phyloP scores from a whole-genome alignment of 2,888 invertebrate species.

The Ornithoptera priamus region DNA sequence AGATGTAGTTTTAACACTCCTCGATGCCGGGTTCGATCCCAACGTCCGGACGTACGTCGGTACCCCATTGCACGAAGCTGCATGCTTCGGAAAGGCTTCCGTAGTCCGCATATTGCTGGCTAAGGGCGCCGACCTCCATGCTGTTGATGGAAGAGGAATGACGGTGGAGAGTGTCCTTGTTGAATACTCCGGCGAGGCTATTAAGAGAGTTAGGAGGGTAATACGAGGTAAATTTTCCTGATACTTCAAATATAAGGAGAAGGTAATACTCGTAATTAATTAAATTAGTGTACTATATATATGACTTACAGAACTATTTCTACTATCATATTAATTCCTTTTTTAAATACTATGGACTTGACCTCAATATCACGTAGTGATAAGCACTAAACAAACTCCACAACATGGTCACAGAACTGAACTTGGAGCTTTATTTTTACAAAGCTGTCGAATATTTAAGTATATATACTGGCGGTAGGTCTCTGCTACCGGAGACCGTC shows the following conservation, averaged over 20 bases:
- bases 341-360: too few relatives aligned
- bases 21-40: slow-evolving; percentile 92
- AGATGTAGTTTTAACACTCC: slow-evolving; percentile 89
- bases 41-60: slow-evolving; percentile 92
- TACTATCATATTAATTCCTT: too few relatives aligned
- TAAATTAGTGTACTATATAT: too few relatives aligned
- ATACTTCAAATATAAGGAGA: not conserved
- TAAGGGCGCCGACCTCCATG: slow-evolving; percentile 89
- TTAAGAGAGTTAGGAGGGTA: slow-evolving; percentile 91
- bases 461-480: too few relatives aligned
- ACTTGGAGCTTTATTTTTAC: too few relatives aligned
- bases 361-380: too few relatives aligned
- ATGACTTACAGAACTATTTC: too few relatives aligned
- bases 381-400: too few relatives aligned
- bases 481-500: too few relatives aligned
- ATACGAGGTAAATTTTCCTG: slow-evolving; percentile 85
- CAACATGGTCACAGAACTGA: too few relatives aligned
- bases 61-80: slow-evolving; percentile 96
- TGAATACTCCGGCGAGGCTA: slow-evolving; percentile 93
- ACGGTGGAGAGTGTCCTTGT: slow-evolving; percentile 93
- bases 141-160: slow-evolving; percentile 88
- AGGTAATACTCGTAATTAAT: too few relatives aligned
- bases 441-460: too few relatives aligned
- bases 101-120: slow-evolving; percentile 91
- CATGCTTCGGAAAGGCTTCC: slow-evolving; percentile 93